phyloP scores from a whole-genome alignment of 2,797 vertebrate species.

The Chloroceryle amazona region DNA sequence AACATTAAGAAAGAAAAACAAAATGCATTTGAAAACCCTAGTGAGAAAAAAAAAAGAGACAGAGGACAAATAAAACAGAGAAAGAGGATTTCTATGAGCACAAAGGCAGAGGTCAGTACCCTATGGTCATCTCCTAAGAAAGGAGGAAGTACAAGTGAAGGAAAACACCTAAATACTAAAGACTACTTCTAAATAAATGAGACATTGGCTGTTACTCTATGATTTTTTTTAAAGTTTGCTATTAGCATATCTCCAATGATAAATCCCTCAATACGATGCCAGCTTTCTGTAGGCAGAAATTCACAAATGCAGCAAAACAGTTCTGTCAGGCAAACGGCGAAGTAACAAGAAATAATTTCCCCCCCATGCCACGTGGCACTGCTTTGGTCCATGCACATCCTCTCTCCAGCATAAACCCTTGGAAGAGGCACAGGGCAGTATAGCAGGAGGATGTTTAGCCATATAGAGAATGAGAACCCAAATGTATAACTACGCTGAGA shows the following conservation, averaged over 20 bases:
- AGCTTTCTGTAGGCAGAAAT: neutral
- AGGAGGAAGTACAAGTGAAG: neutral
- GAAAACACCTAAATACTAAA: neutral
- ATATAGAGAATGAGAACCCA: neutral
- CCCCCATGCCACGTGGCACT: accelerated
- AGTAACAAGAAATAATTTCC: neutral
- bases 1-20: neutral
- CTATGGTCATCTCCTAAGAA: neutral
- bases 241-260: constrained; percentile 11
- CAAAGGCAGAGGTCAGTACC: constrained; percentile 11
- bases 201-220: neutral
- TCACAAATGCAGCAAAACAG: constrained; percentile 11
- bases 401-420: neutral
- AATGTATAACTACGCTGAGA: neutral
- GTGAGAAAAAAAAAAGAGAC: neutral
- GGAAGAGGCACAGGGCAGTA: neutral
- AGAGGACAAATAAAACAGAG: neutral
- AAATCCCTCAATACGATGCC: neutral
- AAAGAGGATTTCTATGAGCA: neutral
- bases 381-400: neutral
- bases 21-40: neutral
- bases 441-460: neutral
- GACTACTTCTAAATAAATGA: neutral
- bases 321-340: neutral
- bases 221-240: constrained; percentile 2